phyloP scores from a whole-genome alignment of 2,797 vertebrate species.

The Erethizon dorsatum region DNA sequence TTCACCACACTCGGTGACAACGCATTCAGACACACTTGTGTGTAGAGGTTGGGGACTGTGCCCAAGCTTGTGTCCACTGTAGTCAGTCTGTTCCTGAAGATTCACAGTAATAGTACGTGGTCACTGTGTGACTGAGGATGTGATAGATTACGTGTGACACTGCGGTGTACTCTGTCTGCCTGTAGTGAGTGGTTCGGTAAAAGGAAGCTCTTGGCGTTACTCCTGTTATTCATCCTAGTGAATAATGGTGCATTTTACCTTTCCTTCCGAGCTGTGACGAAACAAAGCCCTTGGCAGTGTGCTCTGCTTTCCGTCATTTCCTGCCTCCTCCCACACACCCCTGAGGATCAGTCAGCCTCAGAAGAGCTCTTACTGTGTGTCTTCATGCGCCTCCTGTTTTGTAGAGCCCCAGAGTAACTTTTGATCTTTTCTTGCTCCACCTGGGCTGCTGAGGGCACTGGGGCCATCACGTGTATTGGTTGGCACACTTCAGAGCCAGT shows the following conservation, averaged over 20 bases:
- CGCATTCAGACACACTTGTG: neutral
- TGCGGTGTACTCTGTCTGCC: neutral
- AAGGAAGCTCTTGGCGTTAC: neutral
- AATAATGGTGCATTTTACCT: too few relatives aligned
- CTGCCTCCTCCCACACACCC: neutral
- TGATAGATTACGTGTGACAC: accelerated
- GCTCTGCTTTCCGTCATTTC: too few relatives aligned
- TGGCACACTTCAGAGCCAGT: neutral
- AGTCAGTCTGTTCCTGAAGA: neutral
- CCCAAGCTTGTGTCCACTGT: neutral
- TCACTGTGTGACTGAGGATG: neutral
- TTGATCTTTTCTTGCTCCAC: neutral
- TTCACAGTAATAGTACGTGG: neutral
- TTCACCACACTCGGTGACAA: neutral
- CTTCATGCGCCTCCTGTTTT: neutral
- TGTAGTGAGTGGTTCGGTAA: neutral
- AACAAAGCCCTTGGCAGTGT: neutral
- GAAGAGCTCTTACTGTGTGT: too few relatives aligned
- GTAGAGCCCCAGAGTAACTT: neutral
- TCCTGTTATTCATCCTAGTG: neutral
- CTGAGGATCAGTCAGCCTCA: neutral
- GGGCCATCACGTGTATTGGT: neutral
- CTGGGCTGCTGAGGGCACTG: neutral
- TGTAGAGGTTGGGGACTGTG: neutral
- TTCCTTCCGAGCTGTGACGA: neutral